phyloP scores from a whole-genome alignment of 2,888 invertebrate genomes.

The Eremobia ochroleuca region DNA sequence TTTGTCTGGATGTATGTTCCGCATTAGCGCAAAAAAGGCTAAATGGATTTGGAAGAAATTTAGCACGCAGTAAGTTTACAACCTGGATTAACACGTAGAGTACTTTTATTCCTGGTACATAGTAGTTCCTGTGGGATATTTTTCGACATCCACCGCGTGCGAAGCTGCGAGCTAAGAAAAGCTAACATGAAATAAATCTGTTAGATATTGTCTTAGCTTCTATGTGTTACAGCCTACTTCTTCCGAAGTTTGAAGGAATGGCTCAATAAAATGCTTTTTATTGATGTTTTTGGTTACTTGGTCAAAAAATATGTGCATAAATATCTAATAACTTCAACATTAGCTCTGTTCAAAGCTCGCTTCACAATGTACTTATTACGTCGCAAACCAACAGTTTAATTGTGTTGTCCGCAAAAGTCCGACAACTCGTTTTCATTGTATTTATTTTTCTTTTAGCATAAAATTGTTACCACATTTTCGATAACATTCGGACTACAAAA shows the following conservation, averaged over 20 bases:
- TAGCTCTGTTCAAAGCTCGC: constrained; percentile 27
- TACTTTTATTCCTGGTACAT: background rate
- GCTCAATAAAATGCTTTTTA: constrained; percentile 51
- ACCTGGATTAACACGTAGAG: background rate
- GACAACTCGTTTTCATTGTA: background rate
- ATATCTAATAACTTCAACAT: constrained; percentile 46
- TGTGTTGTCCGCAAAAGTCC: constrained; percentile 11
- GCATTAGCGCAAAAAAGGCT: background rate
- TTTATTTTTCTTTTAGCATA: constrained; percentile 16
- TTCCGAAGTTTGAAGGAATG: constrained; percentile 33
- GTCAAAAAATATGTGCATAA: constrained; percentile 51
- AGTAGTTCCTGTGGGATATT: background rate
- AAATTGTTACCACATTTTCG: constrained; percentile 35
- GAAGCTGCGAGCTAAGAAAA: no score
- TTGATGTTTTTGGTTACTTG: constrained; percentile 48
- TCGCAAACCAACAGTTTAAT: constrained; percentile 34
- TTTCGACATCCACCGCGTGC: background rate
- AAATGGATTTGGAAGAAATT: background rate
- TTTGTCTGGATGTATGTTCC: background rate
- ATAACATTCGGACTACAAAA: constrained; percentile 32
- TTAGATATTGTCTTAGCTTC: background rate
- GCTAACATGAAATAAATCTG: constrained; percentile 9
- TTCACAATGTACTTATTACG: constrained; percentile 17
- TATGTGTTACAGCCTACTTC: constrained; percentile 26
- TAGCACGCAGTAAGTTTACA: background rate